phyloP scores from a whole-genome alignment of 2,113 vertebrate species.

The Nycticorax nycticorax region DNA sequence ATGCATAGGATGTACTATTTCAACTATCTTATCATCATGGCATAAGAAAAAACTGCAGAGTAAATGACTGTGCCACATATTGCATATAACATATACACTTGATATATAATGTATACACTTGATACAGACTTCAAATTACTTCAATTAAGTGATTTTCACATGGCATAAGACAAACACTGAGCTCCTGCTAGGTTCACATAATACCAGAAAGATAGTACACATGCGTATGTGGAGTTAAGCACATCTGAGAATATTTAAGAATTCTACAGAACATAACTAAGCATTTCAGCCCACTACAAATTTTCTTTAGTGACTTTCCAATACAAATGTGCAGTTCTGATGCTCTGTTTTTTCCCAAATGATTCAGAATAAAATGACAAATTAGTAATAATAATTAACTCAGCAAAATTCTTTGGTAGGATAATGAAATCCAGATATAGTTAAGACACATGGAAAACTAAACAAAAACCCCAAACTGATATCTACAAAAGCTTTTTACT shows the following conservation, averaged over 20 bases:
- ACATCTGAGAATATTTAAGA: background rate
- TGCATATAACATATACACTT: background rate
- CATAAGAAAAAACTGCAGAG: background rate
- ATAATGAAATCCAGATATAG: background rate
- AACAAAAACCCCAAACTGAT: background rate
- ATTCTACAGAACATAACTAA: background rate
- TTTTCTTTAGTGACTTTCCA: background rate
- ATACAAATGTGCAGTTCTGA: background rate
- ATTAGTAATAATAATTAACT: background rate
- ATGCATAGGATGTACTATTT: background rate
- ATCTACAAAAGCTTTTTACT: constrained; percentile 3
- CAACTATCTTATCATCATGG: background rate
- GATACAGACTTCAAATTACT: background rate
- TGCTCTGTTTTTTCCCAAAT: background rate
- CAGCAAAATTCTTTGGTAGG: background rate
- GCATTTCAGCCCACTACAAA: background rate
- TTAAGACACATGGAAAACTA: background rate
- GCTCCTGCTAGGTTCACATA: background rate
- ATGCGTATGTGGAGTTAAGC: constrained; percentile 34
- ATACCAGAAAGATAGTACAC: background rate
- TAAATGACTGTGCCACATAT: background rate
- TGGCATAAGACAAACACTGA: background rate
- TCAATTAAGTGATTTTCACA: constrained; percentile 5
- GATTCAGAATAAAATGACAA: background rate
- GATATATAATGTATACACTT: background rate